phyloP scores from a whole-genome alignment of 1,140 invertebrate species.

The Holotrichia oblita region DNA sequence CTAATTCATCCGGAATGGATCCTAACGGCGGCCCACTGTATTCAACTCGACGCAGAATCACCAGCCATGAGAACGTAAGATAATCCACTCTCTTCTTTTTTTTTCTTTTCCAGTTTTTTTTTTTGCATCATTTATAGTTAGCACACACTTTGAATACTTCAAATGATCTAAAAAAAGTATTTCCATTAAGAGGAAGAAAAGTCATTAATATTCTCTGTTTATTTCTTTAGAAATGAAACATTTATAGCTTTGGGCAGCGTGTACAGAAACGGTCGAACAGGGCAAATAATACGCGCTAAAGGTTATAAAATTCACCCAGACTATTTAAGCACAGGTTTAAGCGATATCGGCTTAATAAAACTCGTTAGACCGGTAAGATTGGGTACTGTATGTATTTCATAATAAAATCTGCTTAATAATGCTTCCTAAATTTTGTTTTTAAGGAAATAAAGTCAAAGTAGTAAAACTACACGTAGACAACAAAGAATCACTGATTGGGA shows the following conservation, averaged over 20 bases:
- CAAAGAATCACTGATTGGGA: conserved; percentile 52
- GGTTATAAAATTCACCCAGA: conserved; percentile 52
- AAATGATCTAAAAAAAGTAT: not conserved
- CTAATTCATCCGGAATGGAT: conserved; percentile 61
- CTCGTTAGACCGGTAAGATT: conserved; percentile 50
- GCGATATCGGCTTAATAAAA: conserved; percentile 57
- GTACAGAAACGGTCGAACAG: conserved; percentile 50
- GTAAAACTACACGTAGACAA: conserved; percentile 54
- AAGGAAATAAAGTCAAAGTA: conserved; percentile 52
- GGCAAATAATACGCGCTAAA: conserved; percentile 50
- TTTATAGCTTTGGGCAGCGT: conserved; percentile 56
- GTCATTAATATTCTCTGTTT: not conserved
- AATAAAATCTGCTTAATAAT: not conserved
- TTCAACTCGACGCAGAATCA: conserved; percentile 54
- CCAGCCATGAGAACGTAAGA: conserved; percentile 51
- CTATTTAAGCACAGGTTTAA: conserved; percentile 51
- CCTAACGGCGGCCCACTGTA: conserved; percentile 62
- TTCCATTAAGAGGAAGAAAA: no score
- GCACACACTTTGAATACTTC: no score
- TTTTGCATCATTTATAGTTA: no score
- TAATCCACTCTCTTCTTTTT: conserved; percentile 27
- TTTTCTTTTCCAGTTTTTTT: conserved; percentile 5
- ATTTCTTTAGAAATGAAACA: conserved; percentile 47
- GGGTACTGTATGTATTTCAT: conserved; percentile 40
- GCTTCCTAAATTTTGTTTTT: not conserved